Evolutionary conservation across 2,797 vertebrate genomes (phyloP), one percentile per base, ranked within the genome.

Genomic region (Acrossocheilus wenchowensis): DNA sequence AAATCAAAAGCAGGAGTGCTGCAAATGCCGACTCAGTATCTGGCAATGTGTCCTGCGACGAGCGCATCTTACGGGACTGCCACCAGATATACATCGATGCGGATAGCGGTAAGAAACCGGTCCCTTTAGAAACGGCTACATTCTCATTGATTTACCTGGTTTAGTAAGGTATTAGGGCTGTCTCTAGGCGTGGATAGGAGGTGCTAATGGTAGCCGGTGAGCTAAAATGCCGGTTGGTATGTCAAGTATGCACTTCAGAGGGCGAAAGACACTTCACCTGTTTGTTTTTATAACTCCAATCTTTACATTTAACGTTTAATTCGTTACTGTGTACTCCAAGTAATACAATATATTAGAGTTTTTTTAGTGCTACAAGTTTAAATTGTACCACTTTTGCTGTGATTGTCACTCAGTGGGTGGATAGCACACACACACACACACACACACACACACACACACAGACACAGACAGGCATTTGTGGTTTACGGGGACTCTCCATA

Each of bases 1-100:
- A 96, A 89, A 92, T 93, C 21, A 97, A 96, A 92, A 95, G 74
- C 80, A 92, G 96, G 78, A 96, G 88, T 66, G 95, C 93, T 4
- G 95, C 96, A 0, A 97, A 97, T 88, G 95, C 96, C 6, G 94
- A 95, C 6, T 85, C 91, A 0, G 82, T 95, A 66, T 81, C 92
- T 1, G 94, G 93, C 74, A 90, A 92, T 0, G 95, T 96, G 78
- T 94, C 95, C 19, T 94, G 95, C 81, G 96, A 96, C 52, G 96
- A 97, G 90, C 94, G 95, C 43, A 96, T 97, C 83, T 83, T 97
- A 85, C 91, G 95, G 86, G 96, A 97, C 77, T 96, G 96, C 92
- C 96, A 97, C 81, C 92, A 94, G 57, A 92, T 96, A 39, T 97
- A 97, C 94, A 92, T 89, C 36, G 95, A 96, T 0, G 68, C 92